These are phyloP conservation scores for Lagopus leucura DNA, from an alignment of 2,113 vertebrate genomes.

Conservation along the genomic window DNA sequence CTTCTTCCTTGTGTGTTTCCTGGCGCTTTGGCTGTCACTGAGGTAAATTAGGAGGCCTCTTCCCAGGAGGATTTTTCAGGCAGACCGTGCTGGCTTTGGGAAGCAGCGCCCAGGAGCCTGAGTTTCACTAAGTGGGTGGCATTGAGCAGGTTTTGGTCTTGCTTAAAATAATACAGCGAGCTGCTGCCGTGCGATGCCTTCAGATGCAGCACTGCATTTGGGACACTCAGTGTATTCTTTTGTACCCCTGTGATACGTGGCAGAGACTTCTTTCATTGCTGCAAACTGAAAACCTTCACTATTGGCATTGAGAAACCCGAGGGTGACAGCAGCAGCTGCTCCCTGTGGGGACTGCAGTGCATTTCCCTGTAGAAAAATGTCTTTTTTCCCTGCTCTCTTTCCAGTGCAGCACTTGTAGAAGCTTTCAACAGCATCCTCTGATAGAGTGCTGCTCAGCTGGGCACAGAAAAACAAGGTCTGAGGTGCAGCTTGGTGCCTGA, in stretches of 20 bases:
- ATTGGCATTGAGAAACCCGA: accelerated
- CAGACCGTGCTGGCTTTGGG: neutral
- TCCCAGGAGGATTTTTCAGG: neutral
- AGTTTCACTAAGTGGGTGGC: accelerated
- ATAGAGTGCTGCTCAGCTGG: neutral
- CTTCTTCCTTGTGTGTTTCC: accelerated
- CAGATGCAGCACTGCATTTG: neutral
- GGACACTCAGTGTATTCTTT: neutral
- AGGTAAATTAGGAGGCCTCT: neutral
- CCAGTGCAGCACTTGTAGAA: neutral
- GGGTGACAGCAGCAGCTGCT: neutral
- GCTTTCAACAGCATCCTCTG: neutral
- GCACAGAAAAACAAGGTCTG: neutral
- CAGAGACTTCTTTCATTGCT: neutral
- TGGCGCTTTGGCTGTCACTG: neutral
- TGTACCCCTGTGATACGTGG: neutral
- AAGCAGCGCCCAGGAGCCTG: neutral
- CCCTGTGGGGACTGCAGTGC: neutral
- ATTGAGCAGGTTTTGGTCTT: neutral
- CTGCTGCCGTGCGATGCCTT: accelerated
- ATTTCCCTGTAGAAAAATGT: accelerated
- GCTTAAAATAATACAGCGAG: neutral
- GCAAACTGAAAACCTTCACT: neutral
- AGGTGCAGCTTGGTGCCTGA: neutral
- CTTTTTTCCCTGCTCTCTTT: neutral